These are phyloP conservation scores for Chymomyza fuscimana DNA, from an alignment of 2,888 invertebrate species.

Conservation along the genomic window DNA sequence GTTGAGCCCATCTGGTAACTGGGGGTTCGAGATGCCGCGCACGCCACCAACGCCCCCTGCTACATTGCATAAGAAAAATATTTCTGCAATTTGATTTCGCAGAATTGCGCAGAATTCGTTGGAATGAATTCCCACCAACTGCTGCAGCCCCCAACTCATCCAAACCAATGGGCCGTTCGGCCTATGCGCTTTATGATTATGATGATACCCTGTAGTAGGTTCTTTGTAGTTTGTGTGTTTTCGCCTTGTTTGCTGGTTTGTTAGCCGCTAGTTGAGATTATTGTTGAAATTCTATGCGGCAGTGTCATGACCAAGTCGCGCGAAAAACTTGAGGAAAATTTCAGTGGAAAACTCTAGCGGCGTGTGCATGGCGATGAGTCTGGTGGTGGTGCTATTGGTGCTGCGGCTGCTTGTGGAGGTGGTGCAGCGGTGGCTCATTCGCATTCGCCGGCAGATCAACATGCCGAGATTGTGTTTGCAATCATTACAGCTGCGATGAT, in stretches of 20 bases:
- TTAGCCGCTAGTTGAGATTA: conserved; percentile 66
- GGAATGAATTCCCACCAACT: conserved; percentile 65
- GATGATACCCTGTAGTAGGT: conserved; percentile 56
- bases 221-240: conserved; percentile 53
- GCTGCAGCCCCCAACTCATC: neutral
- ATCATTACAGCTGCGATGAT: conserved; percentile 68
- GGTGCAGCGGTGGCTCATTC: conserved; percentile 4
- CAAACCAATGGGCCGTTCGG: conserved; percentile 35
- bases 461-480: conserved; percentile 70
- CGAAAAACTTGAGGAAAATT: conserved; percentile 58
- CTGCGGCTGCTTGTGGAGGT: neutral
- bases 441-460: conserved; percentile 59
- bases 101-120: conserved; percentile 75
- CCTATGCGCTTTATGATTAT: conserved; percentile 73
- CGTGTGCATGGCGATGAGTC: conserved; percentile 36
- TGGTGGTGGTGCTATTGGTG: conserved; percentile 4
- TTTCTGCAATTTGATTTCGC: conserved; percentile 75
- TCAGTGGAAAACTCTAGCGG: conserved; percentile 64
- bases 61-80: conserved; percentile 69
- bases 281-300: conserved; percentile 71
- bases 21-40: conserved; percentile 36
- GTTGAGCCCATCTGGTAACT: conserved; percentile 61
- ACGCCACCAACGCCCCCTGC: conserved; percentile 19
- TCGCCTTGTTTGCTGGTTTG: conserved; percentile 73
- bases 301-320: conserved; percentile 58